These are phyloP conservation scores for Catalaphyllia jardinei DNA, from an alignment of 64 coral and sea anemone genomes.

Conservation along the genomic window DNA sequence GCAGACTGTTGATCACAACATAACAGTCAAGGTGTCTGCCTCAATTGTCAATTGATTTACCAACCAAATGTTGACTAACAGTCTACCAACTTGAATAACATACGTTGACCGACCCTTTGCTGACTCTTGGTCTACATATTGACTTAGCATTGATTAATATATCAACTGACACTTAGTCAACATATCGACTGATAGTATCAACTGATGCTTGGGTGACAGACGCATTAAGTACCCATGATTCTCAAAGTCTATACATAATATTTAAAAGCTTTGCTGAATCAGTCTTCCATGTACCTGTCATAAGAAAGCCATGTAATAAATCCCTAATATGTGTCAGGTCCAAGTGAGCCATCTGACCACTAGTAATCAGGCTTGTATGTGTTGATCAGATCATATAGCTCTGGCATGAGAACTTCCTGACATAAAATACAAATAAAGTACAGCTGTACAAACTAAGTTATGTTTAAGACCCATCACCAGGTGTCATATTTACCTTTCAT, in stretches of 20 bases:
- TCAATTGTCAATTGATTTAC: too few species aligned
- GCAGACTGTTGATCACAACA: too few species aligned
- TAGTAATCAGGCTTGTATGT: constrained; percentile 88
- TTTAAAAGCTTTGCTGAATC: too few species aligned
- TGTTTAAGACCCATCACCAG: too few species aligned
- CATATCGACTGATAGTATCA: not conserved
- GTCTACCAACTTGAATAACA: too few species aligned
- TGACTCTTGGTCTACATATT: not conserved
- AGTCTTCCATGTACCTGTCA: constrained; percentile 56
- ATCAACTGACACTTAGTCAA: not conserved
- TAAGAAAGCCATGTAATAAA: constrained; percentile 95
- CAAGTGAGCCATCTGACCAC: constrained; percentile 87
- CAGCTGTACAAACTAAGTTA: not conserved
- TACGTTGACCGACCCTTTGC: too few species aligned
- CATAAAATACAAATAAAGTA: not conserved
- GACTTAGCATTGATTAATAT: not conserved
- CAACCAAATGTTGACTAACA: too few species aligned
- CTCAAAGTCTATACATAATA: too few species aligned
- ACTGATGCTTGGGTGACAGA: too few species aligned
- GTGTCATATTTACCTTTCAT: constrained; percentile 63
- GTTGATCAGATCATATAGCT: constrained; percentile 86
- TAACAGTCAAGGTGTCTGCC: too few species aligned
- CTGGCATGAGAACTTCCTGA: constrained; percentile 73
- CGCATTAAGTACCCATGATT: not conserved
- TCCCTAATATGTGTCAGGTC: constrained; percentile 84